phyloP scores from a whole-genome alignment of 1,140 invertebrate genomes.

The Ceratosolen solmsi region DNA sequence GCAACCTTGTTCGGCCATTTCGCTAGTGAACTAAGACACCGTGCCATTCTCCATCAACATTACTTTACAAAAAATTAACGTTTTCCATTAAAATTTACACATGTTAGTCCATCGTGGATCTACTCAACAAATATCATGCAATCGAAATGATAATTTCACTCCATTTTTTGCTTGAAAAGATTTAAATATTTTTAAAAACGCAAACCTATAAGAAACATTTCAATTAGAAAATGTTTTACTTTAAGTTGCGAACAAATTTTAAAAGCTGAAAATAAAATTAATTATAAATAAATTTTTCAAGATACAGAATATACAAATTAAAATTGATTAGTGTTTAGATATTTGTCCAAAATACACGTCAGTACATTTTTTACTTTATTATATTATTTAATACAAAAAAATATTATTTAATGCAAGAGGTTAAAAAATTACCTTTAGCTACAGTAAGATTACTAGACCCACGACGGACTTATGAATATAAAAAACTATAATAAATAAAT shows the following conservation, averaged over 20 bases:
- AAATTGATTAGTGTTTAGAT: no score
- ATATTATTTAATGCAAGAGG: background rate
- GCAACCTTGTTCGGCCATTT: slow-evolving; percentile 13
- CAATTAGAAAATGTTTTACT: background rate
- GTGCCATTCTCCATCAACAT: slow-evolving; percentile 14
- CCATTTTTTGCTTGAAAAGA: background rate
- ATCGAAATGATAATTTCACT: background rate
- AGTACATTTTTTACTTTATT: background rate
- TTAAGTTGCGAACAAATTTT: background rate
- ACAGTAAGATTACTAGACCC: background rate
- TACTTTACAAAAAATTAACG: slow-evolving; percentile 1
- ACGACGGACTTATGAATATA: background rate
- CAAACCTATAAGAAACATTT: background rate
- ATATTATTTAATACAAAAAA: background rate
- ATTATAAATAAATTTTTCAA: background rate
- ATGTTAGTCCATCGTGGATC: background rate
- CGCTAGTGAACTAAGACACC: slow-evolving; percentile 4
- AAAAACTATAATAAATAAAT: slow-evolving; percentile 1
- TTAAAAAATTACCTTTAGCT: background rate
- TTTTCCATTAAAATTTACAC: background rate
- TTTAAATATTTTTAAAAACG: background rate
- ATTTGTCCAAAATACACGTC: background rate
- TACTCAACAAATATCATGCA: background rate
- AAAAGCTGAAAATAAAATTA: background rate
- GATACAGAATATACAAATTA: no score